A percentile compares a stretch with the other conserved stretches of the same genome.
These are phyloP conservation scores for Phyllotreta striolata DNA, from an alignment of 2,888 invertebrate species.

Conservation along the genomic window DNA sequence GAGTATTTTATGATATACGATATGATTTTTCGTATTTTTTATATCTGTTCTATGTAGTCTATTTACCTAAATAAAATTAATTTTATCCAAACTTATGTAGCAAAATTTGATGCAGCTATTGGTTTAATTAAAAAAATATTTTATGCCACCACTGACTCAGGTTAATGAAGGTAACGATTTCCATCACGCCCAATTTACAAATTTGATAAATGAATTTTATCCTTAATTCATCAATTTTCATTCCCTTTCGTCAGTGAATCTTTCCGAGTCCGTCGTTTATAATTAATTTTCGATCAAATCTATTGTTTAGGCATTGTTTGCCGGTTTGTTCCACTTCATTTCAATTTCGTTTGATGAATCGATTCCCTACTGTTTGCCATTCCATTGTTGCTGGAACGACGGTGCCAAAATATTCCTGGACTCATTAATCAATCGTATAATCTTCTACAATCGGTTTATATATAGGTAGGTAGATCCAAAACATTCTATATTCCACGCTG, in stretches of 20 bases:
- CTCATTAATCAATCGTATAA: slow-evolving; percentile 44
- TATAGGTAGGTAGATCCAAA: slow-evolving; percentile 7
- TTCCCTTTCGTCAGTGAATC: slow-evolving; percentile 55
- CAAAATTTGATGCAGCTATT: background rate
- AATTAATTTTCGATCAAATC: slow-evolving; percentile 52
- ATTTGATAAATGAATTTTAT: slow-evolving; percentile 56
- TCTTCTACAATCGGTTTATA: slow-evolving; percentile 30
- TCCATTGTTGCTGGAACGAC: slow-evolving; percentile 40
- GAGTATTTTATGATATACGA: no score
- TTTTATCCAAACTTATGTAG: background rate
- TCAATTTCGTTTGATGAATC: slow-evolving; percentile 45
- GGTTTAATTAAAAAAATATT: slow-evolving; percentile 6
- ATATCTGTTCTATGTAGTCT: no score
- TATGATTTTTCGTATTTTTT: no score
- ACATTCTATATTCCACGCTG: slow-evolving; percentile 6
- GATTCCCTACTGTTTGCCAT: slow-evolving; percentile 45
- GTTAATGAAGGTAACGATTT: slow-evolving; percentile 32
- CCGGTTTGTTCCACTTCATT: slow-evolving; percentile 38
- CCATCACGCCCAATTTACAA: slow-evolving; percentile 51
- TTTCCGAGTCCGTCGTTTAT: slow-evolving; percentile 43
- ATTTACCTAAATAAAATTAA: background rate
- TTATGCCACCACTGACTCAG: slow-evolving; percentile 20
- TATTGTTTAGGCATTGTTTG: slow-evolving; percentile 41
- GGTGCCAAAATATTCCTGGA: slow-evolving; percentile 44
- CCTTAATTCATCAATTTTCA: slow-evolving; percentile 58